Evolutionary conservation across 2,797 vertebrate species (phyloP), one percentile per base, ranked within the genome.

Genomic region (Myioborus miniatus): DNA sequence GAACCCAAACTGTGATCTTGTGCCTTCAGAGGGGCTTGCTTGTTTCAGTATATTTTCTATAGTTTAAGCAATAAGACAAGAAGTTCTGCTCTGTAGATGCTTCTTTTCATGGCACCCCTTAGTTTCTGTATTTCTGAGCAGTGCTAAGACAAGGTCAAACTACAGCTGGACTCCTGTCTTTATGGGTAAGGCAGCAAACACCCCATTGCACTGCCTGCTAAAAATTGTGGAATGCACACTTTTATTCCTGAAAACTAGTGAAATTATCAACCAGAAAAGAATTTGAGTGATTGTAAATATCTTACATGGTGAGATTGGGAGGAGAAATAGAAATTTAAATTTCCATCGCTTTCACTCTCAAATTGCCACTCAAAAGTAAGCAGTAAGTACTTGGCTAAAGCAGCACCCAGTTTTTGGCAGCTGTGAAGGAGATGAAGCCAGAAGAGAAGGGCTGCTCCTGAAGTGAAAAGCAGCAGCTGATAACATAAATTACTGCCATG

Each of bases 271-370:
- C 12, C 9, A 49, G 3, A 37, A 50, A 88, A 44, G 27, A 70
- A 46, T n/a, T 8, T 46, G 16, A 78, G 6, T 15, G 20, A 23
- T 26, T 50, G 8, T 32, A 78, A 70, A 68, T 64, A 32, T 9
- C 3, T 15, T 39, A 8, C 6, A 10, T 47, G 22, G 14, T 8
- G 15, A 22, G 3, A 64, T 0, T 9, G 3, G 3, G 5, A 3
- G 6, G 15, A 24, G 15, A 34, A 67, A n/a, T 13, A 6, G 3
- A 68, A 65, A 72, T 43, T 56, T 9, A 41, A 18, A 30, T 41
- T 90, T 80, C 15, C 9, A 62, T 77, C 3, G 6, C 39, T 80
- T 63, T 77, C 30, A 11, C 7, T 75, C 23, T 56, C 26, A 52
- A 75, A 46, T 24, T 81, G 19, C 29, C 7, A 32, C 34, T 86